Conservation (phyloP, 1,140 invertebrate species). For the Megalonaias nervosa region DNA sequence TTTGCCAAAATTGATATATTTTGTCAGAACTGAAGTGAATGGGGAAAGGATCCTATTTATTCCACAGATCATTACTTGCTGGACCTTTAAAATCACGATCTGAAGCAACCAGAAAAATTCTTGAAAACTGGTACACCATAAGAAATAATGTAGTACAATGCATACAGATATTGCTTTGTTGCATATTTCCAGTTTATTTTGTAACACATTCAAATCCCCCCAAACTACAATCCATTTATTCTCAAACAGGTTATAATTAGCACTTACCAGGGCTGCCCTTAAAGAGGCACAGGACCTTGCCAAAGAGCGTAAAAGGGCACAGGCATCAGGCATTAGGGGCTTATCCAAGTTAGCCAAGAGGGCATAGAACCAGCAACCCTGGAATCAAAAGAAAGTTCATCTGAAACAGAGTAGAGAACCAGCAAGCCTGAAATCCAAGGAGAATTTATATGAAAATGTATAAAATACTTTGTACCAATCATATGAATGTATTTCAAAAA, state of each 20-base stretch:
- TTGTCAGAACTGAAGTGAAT: no score
- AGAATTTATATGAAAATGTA: no score
- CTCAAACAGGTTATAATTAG: not conserved
- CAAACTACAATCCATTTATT: not conserved
- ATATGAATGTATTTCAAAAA: no score
- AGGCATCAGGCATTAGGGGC: conserved; percentile 76
- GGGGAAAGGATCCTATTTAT: no score
- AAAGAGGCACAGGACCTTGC: conserved; percentile 74
- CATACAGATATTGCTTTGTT: not conserved
- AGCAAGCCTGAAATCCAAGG: not conserved
- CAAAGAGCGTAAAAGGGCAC: conserved; percentile 74
- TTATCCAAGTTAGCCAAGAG: conserved; percentile 75
- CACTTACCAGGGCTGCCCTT: conserved; percentile 73
- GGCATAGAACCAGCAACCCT: conserved; percentile 78
- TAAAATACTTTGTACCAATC: no score
- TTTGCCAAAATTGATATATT: no score
- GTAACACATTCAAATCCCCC: not conserved
- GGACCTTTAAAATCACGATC: no score
- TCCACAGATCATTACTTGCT: no score
- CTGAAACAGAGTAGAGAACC: not conserved
- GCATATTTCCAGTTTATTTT: not conserved
- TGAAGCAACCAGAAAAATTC: no score
- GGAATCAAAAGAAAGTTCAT: conserved; percentile 20
- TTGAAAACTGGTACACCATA: no score
- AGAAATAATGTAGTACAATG: no score